These are phyloP conservation scores for Poecile montanus DNA, from an alignment of 2,797 vertebrate genomes.

Conservation along the genomic window DNA sequence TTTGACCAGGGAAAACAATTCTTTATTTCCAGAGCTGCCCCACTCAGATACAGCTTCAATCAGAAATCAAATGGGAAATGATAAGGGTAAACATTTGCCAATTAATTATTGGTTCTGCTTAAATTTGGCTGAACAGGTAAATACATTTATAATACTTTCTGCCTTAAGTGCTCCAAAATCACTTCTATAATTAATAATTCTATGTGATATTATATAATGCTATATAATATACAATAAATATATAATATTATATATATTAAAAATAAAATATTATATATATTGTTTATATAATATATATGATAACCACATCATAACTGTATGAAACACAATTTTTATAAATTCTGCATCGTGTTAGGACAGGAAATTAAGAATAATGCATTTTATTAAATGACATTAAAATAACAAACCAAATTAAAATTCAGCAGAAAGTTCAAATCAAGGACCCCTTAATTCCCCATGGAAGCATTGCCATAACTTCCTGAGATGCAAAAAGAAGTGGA, in stretches of 20 bases:
- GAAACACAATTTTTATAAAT: background rate
- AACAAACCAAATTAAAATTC: background rate
- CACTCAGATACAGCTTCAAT: background rate
- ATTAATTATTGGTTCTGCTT: background rate
- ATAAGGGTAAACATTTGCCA: background rate
- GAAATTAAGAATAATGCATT: background rate
- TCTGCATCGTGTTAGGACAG: background rate
- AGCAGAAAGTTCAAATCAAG: background rate
- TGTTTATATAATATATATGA: too few relatives aligned
- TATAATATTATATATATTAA: too few relatives aligned
- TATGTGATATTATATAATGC: too few relatives aligned
- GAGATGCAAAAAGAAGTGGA: background rate
- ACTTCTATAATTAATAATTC: too few relatives aligned
- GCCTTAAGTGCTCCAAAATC: background rate
- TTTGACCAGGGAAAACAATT: background rate
- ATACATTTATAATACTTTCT: background rate
- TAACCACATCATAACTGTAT: too few relatives aligned
- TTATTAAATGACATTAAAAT: background rate
- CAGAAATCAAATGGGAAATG: background rate
- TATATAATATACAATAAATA: too few relatives aligned
- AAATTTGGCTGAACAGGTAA: background rate
- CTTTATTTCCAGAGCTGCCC: background rate
- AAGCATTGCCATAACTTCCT: background rate
- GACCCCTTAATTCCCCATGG: background rate
- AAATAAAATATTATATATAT: too few relatives aligned